Evolutionary conservation across 2,797 vertebrate genomes (phyloP).

Genomic region (Botia almorhae): DNA sequence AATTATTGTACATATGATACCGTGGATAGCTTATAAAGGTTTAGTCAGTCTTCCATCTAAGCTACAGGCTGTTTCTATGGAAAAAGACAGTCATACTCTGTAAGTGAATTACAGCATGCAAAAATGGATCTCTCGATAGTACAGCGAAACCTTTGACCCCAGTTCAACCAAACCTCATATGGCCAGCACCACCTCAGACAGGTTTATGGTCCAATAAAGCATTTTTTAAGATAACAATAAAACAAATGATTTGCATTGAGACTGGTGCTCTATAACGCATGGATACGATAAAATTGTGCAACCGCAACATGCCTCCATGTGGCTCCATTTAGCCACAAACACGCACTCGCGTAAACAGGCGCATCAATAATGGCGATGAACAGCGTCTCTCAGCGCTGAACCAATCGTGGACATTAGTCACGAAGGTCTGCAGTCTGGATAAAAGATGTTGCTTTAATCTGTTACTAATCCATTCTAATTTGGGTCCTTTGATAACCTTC

Average conservation of each 20-base stretch:
- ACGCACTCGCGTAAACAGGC: conserved; percentile 32
- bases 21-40: neutral
- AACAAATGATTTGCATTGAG: conserved; percentile 5
- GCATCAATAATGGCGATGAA: conserved; percentile 75
- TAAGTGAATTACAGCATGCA: conserved; percentile 34
- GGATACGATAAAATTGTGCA: neutral
- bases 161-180: neutral
- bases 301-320: conserved; percentile 13
- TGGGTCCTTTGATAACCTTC: conserved; percentile 72
- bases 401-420: conserved; percentile 70
- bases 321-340: conserved; percentile 4
- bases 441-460: conserved; percentile 68
- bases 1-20: conserved; percentile 26
- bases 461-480: conserved; percentile 77
- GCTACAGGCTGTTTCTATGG: conserved; percentile 2
- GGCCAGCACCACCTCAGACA: neutral
- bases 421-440: conserved; percentile 57
- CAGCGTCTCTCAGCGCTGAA: conserved; percentile 62
- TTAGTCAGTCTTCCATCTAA: conserved; percentile 24
- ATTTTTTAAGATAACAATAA: conserved; percentile 4
- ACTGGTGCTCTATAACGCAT: neutral
- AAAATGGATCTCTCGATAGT: conserved; percentile 25
- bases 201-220: conserved; percentile 11
- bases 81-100: conserved; percentile 25
- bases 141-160: conserved; percentile 13